Base-by-base conservation (phyloP, 1,140 invertebrate species). In the Chironomus tepperi region DNA sequence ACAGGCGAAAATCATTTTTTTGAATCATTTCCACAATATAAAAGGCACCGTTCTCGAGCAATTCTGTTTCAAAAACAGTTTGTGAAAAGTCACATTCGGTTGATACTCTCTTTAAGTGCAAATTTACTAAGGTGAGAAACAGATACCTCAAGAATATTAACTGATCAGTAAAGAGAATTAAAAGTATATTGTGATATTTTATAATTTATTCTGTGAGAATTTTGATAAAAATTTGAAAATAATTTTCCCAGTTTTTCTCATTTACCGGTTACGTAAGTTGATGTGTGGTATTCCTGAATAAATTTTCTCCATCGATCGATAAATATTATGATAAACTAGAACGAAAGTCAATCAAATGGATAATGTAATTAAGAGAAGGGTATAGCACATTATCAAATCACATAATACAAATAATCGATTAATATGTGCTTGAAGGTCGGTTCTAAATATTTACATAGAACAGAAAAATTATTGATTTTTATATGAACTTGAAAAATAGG, bases 81-180 rank as follows among this genome's bases (percentile, higher is more conserved):
- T 70, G 65, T 70, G 65, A 21, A 70, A 70, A 70, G 65, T 70
- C 65, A 70, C 65, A 70, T 8, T 70, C 65, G 18, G 65, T 70
- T 70, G 65, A 19, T 57, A 12, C n/a, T 70, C 19, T 70, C 18
- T 18, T 21, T 70, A 9, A 21, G 16, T 70, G 16, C 65, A 70
- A 70, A 70, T 70, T 70, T 16, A 19, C 65, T 70, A 70, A 70
- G 65, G 65, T 70, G 65, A 70, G 65, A 57, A 57, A 57, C n/a
- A 57, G 15, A 57, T 57, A 12, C 15, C 12, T 57, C n/a, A n/a
- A 57, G n/a, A n/a, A 47, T 47, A 47, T 47, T 47, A 15, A 57
- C 12, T 57, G 47, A n/a, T 5, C n/a, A 57, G 12, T 57, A 15
- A n/a, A 57, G 12, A 10, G 12, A 57, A 12, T 12, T 15, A 57